A percentile compares a stretch with the other conserved stretches of the same genome.
phyloP scores from a whole-genome alignment of 2,797 vertebrate species.

The Mareca strepera region DNA sequence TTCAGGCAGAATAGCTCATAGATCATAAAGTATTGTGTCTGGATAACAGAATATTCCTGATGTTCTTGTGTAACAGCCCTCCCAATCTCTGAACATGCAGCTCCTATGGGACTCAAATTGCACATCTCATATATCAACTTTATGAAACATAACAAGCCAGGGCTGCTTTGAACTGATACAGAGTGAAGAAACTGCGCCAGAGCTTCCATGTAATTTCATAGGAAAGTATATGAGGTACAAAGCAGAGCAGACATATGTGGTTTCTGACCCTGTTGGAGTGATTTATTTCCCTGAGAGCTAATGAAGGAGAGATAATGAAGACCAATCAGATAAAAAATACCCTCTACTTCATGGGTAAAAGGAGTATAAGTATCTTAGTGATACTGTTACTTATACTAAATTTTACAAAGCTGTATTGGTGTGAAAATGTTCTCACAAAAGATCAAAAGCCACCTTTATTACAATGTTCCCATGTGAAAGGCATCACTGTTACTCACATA shows the following conservation, averaged over 20 bases:
- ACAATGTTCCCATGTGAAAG: not conserved
- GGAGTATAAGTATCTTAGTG: not conserved
- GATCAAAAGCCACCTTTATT: not conserved
- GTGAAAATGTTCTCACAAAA: not conserved
- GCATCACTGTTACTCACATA: not conserved
- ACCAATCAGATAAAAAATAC: not conserved
- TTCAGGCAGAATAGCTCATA: not conserved
- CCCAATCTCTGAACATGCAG: conserved; percentile 20
- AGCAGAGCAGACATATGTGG: not conserved
- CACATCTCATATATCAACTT: not conserved
- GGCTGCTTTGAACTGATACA: not conserved
- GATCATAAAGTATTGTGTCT: conserved; percentile 26
- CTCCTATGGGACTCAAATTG: not conserved
- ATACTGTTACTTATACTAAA: not conserved
- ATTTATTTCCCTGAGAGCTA: not conserved
- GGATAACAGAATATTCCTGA: conserved; percentile 46
- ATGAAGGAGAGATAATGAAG: not conserved
- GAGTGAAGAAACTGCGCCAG: conserved; percentile 1
- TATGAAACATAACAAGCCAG: not conserved
- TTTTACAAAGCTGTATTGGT: not conserved
- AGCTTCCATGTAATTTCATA: not conserved
- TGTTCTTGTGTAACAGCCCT: not conserved
- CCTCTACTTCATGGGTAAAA: not conserved
- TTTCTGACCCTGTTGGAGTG: not conserved
- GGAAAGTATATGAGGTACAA: not conserved